Base-by-base conservation (phyloP, 1,140 invertebrate species). In the Drosophila chauvacae region DNA sequence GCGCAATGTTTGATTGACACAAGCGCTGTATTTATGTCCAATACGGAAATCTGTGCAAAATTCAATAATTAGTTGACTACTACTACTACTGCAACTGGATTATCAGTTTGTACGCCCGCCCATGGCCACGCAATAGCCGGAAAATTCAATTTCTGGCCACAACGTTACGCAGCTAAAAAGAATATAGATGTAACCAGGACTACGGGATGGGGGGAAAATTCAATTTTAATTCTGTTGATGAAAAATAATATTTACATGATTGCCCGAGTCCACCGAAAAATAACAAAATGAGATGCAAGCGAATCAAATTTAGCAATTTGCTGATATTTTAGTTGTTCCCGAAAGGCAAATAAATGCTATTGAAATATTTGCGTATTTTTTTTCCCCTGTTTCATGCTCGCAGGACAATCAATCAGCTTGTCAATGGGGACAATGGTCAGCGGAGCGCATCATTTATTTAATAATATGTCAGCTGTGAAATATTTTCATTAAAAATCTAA, bases 391-490 rank as follows among this genome's bases (percentile, higher is more conserved):
- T 50, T 50, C 28, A 64, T 39, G 77, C 44, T 60, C 39, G 65
- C 51, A 71, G 64, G 56, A 77, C 76, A 87, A 87, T 87, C 83
- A 87, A 80, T 87, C 83, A 84, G 72, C 42, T 45, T 70, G 76
- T 73, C 76, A 66, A 55, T 62, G 57, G 28, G 50, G 42, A 45
- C 57, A 59, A 13, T 56, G 51, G 57, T 57, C 58, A 42, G 50
- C 26, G 47, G 53, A 70, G 71, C 68, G 72, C 16, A 48, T 71
- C 45, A 87, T 77, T 84, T 71, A 88, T 84, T 87, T 87, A 80
- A 72, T 83, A 83, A 84, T 64, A 74, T 80, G 60, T 80, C 72
- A 84, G 73, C 80, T 70, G 77, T 77, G 68, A 88, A 87, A 88
- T 80, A 74, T 73, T 80, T 77, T 71, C 69, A 77, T 71, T 64